Conservation (phyloP, 2,888 invertebrate species). For the Macrophya annulata region DNA sequence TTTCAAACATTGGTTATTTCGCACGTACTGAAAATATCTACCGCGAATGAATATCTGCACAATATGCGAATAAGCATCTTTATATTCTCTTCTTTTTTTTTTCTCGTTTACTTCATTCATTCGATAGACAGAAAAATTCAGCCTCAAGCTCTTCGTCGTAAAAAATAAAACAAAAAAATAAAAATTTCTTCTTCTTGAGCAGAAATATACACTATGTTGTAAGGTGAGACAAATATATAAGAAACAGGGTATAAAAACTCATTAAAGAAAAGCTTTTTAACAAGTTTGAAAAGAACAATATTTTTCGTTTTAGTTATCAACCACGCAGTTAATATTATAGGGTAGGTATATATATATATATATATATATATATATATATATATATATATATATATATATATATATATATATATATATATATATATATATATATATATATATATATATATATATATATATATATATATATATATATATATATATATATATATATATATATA, state of each 20-base stretch:
- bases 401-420: no score
- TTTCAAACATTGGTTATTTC: conserved; percentile 4
- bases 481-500: no score
- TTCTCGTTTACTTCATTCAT: no score
- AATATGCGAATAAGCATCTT: background rate
- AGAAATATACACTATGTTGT: no score
- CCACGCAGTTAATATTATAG: background rate
- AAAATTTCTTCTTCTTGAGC: background rate
- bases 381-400: no score
- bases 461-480: no score
- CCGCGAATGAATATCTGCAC: background rate
- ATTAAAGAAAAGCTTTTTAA: conserved; percentile 12
- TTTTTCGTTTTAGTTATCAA: background rate
- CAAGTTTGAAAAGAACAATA: background rate
- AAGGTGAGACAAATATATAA: background rate
- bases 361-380: no score
- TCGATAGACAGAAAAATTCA: background rate
- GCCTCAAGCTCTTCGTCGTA: background rate
- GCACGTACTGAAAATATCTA: background rate
- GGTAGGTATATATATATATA: no score
- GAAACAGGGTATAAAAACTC: background rate
- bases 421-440: no score
- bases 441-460: no score
- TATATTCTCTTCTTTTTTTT: background rate
- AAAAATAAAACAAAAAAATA: background rate